Evolutionary conservation across 2,113 vertebrate species (phyloP).

Genomic region (Rattus rattus): DNA sequence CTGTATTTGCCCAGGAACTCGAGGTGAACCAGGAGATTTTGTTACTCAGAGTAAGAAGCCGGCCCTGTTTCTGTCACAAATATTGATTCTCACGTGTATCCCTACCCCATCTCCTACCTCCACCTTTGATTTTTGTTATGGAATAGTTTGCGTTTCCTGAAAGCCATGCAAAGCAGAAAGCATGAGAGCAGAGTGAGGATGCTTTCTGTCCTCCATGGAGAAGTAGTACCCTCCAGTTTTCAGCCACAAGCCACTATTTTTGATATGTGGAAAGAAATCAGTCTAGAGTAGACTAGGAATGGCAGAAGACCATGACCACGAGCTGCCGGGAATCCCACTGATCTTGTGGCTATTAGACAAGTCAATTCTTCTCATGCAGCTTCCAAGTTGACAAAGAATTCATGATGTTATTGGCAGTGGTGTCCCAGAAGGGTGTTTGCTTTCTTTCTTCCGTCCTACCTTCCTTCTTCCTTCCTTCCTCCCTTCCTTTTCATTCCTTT

Average conservation of each 20-base stretch:
- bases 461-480: no score
- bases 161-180: background rate
- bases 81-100: conserved; percentile 66
- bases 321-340: background rate
- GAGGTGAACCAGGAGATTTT: conserved; percentile 69
- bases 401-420: background rate
- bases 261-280: background rate
- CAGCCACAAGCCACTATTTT: background rate
- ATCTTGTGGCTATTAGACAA: no score
- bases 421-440: background rate
- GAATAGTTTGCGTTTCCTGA: background rate
- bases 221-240: background rate
- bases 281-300: fast-evolving
- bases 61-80: conserved; percentile 72
- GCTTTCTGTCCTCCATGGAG: no score
- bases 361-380: background rate
- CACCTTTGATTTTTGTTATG: background rate
- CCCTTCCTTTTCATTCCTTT: background rate
- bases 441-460: background rate
- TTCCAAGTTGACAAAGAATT: background rate
- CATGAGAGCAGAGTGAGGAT: background rate
- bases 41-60: conserved; percentile 61
- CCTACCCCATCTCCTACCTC: background rate
- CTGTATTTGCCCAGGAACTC: conserved; percentile 43
- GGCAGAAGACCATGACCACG: background rate